A percentile compares a stretch with the other conserved stretches of the same genome.
These are phyloP conservation scores for Genyomyrus donnyi DNA, from an alignment of 2,113 vertebrate genomes.

Conservation along the genomic window DNA sequence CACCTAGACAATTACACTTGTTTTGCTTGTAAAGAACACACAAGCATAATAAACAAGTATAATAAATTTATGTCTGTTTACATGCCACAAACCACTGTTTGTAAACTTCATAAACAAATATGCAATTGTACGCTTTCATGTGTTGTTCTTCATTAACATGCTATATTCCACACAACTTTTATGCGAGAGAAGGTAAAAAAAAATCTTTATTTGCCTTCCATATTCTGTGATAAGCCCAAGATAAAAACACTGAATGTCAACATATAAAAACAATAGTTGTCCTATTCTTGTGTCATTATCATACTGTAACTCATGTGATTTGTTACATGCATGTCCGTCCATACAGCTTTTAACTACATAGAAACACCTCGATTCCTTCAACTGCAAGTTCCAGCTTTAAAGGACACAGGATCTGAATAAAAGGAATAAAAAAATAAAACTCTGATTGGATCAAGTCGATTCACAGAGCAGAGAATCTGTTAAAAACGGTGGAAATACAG, in stretches of 20 bases:
- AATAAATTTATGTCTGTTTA: neutral
- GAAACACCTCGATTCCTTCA: neutral
- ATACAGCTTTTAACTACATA: neutral
- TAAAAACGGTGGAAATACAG: constrained; percentile 1
- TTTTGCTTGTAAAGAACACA: neutral
- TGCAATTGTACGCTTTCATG: neutral
- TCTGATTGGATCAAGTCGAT: neutral
- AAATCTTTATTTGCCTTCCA: neutral
- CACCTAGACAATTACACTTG: neutral
- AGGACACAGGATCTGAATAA: neutral
- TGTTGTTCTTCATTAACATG: neutral
- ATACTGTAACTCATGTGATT: neutral
- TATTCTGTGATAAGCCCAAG: neutral
- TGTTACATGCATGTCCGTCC: neutral
- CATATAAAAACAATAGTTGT: neutral
- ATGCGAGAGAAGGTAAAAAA: neutral
- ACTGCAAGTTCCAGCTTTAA: neutral
- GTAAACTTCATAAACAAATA: neutral
- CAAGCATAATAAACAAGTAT: neutral
- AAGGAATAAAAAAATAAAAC: neutral
- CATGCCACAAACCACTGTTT: neutral
- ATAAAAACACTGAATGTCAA: neutral
- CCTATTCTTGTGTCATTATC: neutral
- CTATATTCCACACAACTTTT: neutral
- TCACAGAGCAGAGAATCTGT: neutral